Base-by-base conservation (phyloP, 2,888 invertebrate species). In the Cotesia congregata region DNA sequence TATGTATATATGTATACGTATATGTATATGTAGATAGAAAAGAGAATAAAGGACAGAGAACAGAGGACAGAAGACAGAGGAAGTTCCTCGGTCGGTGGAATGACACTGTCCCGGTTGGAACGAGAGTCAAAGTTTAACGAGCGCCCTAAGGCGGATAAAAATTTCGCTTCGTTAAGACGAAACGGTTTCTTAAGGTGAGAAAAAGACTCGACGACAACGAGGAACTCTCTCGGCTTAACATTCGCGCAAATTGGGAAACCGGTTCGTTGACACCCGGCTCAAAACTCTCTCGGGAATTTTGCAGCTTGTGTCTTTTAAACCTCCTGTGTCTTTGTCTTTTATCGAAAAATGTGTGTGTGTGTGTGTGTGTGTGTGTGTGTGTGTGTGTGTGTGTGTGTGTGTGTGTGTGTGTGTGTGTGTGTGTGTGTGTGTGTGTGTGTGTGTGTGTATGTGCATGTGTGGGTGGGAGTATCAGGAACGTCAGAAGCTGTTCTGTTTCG, bases 221-320 rank as follows among this genome's bases (percentile, higher is more conserved):
- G 2, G 70, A 59, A 73, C 69, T 77, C 72, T 64, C 78, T 40
- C 72, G 67, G 72, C 5, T 67, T 64, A 77, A 79, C 80, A 80
- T 78, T 76, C 70, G 80, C 77, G 39, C 82, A 82, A 85, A 84
- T 84, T 83, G 82, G 82, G 80, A 82, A 85, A 85, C 85, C 83
- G 84, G 85, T 85, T 83, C 81, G 80, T 82, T 82, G 82, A 80
- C 79, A 78, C 80, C 67, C 80, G 73, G 74, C 40, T 62, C 67
- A 65, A 76, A 73, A 73, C 69, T 50, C 62, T 30, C 38, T 17
- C 9, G 50, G 50, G 50, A 50, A 15, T 62, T 62, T 62, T 62
- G 3, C 6, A 62, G 0, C 50, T 4, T 12, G 12, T 50, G 50
- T 50, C 50, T 50, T 50, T 50, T 50, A 7, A 50, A 50, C 50